phyloP scores from a whole-genome alignment of 92 coral and sea anemone species.

The Isaurus tuberculatus region DNA sequence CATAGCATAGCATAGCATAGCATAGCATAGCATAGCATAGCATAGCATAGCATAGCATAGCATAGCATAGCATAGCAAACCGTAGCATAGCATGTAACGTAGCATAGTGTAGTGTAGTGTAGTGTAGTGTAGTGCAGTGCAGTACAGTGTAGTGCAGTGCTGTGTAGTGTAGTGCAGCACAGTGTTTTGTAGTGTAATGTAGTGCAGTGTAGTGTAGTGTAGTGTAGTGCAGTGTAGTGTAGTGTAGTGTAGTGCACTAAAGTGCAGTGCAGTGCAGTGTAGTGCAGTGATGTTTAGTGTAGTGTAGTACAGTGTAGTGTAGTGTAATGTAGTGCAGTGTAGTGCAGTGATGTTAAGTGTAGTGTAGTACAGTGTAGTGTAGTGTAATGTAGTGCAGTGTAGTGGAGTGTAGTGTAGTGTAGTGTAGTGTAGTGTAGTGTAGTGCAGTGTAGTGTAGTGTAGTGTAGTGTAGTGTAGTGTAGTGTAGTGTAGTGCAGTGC shows the following conservation, averaged over 20 bases:
- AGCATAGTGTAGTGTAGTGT: background rate
- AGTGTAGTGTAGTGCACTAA: background rate
- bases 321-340: background rate
- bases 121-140: background rate
- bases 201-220: background rate
- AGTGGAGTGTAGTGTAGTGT: background rate
- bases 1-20: background rate
- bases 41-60: background rate
- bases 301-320: background rate
- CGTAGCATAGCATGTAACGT: background rate
- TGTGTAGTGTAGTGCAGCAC: background rate
- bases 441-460: background rate
- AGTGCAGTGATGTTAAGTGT: background rate
- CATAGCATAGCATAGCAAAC: background rate
- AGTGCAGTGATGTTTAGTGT: background rate
- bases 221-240: background rate
- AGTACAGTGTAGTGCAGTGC: background rate
- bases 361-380: background rate
- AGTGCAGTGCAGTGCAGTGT: background rate
- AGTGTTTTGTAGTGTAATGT: background rate
- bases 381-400: background rate
- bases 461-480: background rate
- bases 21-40: background rate
- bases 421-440: background rate
- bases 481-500: background rate